Evolutionary conservation across 2,113 vertebrate species (phyloP).

Genomic region (Sciurus niger): DNA sequence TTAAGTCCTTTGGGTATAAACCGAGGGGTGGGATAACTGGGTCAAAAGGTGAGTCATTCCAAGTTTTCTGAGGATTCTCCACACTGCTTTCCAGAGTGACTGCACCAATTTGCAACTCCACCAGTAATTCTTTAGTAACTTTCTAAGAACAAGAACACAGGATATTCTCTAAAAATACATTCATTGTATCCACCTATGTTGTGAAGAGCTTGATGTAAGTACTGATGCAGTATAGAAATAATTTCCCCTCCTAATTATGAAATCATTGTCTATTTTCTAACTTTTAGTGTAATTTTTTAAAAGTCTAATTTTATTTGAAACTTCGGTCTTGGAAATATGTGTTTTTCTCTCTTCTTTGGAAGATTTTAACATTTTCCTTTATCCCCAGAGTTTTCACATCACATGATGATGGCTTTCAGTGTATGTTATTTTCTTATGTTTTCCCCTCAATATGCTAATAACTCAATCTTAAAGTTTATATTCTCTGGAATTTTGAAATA

Average conservation of each 20-base stretch:
- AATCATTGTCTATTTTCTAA: neutral
- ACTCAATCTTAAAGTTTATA: neutral
- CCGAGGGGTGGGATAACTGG: too few species aligned
- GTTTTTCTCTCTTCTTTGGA: neutral
- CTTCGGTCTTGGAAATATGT: neutral
- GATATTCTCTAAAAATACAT: neutral
- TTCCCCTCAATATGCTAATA: neutral
- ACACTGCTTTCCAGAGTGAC: too few species aligned
- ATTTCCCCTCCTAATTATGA: neutral
- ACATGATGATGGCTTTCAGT: neutral
- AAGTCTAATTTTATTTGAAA: conserved; percentile 32
- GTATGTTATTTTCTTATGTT: neutral
- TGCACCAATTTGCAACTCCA: too few species aligned
- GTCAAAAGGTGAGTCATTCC: too few species aligned
- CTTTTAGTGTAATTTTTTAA: neutral
- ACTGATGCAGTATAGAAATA: too few species aligned
- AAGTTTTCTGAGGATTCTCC: too few species aligned
- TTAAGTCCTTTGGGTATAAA: too few species aligned
- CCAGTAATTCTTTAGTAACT: neutral
- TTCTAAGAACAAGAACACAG: neutral
- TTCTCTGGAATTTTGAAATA: conserved; percentile 28
- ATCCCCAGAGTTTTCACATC: neutral
- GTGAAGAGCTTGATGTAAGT: neutral
- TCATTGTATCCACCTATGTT: neutral
- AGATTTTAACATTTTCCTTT: neutral